Evolutionary conservation across 2,888 invertebrate genomes (phyloP).

Genomic region (Xylophagus ater): DNA sequence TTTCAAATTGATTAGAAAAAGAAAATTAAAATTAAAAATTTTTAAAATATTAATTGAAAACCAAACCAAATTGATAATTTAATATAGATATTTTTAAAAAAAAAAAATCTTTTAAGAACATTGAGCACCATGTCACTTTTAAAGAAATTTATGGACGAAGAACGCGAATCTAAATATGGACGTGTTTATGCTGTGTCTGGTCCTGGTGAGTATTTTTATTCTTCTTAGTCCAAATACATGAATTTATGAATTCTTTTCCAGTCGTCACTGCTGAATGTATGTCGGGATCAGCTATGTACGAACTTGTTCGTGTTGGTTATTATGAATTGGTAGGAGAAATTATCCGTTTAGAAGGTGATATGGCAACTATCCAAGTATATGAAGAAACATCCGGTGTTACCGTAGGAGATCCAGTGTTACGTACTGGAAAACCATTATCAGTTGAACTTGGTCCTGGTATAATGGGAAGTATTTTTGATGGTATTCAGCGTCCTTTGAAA

Average conservation of each 20-base stretch:
- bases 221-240: neutral
- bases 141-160: conserved; percentile 68
- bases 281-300: conserved; percentile 99
- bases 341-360: conserved; percentile 97
- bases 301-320: conserved; percentile 97
- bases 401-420: conserved; percentile 95
- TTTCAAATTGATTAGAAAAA: too few species aligned
- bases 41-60: too few species aligned
- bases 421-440: conserved; percentile 97
- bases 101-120: too few species aligned
- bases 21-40: too few species aligned
- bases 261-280: conserved; percentile 99
- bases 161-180: conserved; percentile 80
- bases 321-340: conserved; percentile 98
- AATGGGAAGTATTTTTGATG: conserved; percentile 98
- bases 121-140: conserved; percentile 55
- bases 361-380: conserved; percentile 99
- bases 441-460: conserved; percentile 99
- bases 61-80: too few species aligned
- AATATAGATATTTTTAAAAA: too few species aligned
- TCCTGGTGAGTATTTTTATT: conserved; percentile 58
- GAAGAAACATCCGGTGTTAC: conserved; percentile 97
- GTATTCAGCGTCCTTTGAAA: conserved; percentile 96
- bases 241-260: conserved; percentile 35
- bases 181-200: conserved; percentile 97